These are phyloP conservation scores for Leuctra nigra DNA, from an alignment of 2,888 invertebrate genomes.

Conservation along the genomic window DNA sequence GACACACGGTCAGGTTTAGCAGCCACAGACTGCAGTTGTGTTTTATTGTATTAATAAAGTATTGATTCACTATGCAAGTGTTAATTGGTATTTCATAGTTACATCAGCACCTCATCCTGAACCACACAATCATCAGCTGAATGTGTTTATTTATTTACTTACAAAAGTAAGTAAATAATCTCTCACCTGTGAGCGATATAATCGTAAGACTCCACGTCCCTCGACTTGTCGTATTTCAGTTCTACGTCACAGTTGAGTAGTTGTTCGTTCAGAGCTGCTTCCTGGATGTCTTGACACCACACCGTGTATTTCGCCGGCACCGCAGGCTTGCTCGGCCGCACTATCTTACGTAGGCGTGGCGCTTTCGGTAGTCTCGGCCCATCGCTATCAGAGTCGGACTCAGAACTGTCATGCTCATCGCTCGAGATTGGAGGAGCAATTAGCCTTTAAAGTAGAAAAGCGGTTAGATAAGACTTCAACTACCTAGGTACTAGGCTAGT, in stretches of 20 bases:
- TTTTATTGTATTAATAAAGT: too few relatives aligned
- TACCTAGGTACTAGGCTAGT: too few relatives aligned
- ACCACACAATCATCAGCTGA: too few relatives aligned
- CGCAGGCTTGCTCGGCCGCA: not conserved
- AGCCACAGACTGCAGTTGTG: too few relatives aligned
- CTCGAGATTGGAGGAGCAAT: not conserved
- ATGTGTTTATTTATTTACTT: too few relatives aligned
- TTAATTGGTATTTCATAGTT: too few relatives aligned
- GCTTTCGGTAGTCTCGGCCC: not conserved
- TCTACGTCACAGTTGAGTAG: constrained; percentile 68
- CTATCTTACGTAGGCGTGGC: not conserved
- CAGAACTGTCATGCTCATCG: not conserved
- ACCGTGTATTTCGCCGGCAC: constrained; percentile 57
- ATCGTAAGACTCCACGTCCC: constrained; percentile 65
- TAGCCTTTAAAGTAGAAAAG: not conserved
- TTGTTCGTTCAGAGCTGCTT: constrained; percentile 71
- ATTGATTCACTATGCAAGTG: too few relatives aligned
- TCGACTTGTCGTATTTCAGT: constrained; percentile 46
- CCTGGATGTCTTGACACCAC: constrained; percentile 66
- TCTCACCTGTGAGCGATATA: constrained; percentile 19
- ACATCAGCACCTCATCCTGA: too few relatives aligned
- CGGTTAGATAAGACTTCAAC: too few relatives aligned
- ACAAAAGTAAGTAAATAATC: too few relatives aligned
- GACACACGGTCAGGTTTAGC: too few relatives aligned
- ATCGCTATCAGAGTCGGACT: constrained; percentile 6